Evolutionary conservation across 2,888 invertebrate species (phyloP), one percentile per base, ranked within the genome.

Genomic region (Phoenoteleia sp.): DNA sequence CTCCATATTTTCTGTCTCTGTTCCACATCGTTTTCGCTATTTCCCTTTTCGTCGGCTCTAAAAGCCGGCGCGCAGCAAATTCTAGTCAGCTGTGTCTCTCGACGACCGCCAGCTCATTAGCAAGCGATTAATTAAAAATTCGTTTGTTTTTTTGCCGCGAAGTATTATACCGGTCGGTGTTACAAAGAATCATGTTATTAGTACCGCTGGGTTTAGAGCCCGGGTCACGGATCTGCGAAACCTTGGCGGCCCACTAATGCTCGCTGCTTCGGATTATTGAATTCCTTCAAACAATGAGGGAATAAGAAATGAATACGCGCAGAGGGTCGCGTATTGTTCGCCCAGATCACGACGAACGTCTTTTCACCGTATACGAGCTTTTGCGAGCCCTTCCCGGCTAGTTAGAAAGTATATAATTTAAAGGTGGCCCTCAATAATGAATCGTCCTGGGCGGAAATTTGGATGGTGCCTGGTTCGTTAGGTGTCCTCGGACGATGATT

Each of bases 71-170:
- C 45, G 25, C 75, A 52, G 60, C 47, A 54, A 52, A 49, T 69
- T 81, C 75, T 33, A 76, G 74, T 74, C 72, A 74, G 67, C 79
- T 56, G 74, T 80, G 76, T 85, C 88, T 85, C 74, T 83, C 81
- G 84, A 72, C 85, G 87, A 79, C 86, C 84, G 88, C 86, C 81
- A 84, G 90, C 91, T 92, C 92, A 92, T 93, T 92, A 93, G 91
- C 91, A 85, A 88, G 91, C 89, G 91, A 92, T 92, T 92, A 92
- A 92, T 92, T 92, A 91, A 92, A 92, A 91, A 92, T 89, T 90
- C 89, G 89, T 89, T 90, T 89, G 90, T 90, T 91, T 85, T 86
- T 85, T 75, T 81, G 82, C 27, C 64, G 25, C 25, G 42, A 45
- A 45, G 74, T 67, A 81, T 81, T 74, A 74, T 66, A 54, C 27